Evolutionary conservation across 2,113 vertebrate genomes (phyloP), one percentile per base, ranked within the genome.

Genomic region (Etia nguti): DNA sequence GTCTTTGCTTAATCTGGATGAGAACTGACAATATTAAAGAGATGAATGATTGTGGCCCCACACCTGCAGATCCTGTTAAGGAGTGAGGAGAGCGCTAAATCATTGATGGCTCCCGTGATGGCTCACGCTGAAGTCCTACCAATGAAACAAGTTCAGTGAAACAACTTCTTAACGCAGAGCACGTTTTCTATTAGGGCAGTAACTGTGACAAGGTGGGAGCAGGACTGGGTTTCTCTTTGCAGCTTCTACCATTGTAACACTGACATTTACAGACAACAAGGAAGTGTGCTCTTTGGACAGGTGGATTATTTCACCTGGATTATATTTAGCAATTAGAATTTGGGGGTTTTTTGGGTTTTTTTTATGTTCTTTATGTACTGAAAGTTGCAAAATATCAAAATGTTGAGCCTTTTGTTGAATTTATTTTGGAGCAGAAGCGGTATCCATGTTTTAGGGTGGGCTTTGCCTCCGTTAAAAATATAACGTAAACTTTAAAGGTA

Each of bases 181-280:
- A 91, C 86, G 68, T 93, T 93, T 95, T 92, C 85, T 92, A 89
- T 94, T 90, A 89, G 88, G 81, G 90, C 79, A 59, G 86, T 77
- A 55, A 46, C 80, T 77, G 88, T 73, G 87, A 87, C 36, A 50
- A 85, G 90, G 65, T 24, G 80, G 83, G 79, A 89, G 90, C 85
- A 86, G 85, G 90, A 86, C 87, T 73, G 85, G 52, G 84, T 79
- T 41, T 86, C 57, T n/a, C 59, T 75, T 12, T 16, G 15, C 86
- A 50, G 77, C 80, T 70, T 31, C 16, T 8, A 26, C 52, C 10
- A 20, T 34, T 60, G 62, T 83, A 70, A 87, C 81, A 24, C 26
- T 83, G 85, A 83, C 82, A 20, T 60, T 56, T 80, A 86, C 54
- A 59, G 36, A 81, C 86, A 46, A 36, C 52, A n/a, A 34, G 36